Conservation (phyloP, 2,113 vertebrate species). For the Scomber japonicus region DNA sequence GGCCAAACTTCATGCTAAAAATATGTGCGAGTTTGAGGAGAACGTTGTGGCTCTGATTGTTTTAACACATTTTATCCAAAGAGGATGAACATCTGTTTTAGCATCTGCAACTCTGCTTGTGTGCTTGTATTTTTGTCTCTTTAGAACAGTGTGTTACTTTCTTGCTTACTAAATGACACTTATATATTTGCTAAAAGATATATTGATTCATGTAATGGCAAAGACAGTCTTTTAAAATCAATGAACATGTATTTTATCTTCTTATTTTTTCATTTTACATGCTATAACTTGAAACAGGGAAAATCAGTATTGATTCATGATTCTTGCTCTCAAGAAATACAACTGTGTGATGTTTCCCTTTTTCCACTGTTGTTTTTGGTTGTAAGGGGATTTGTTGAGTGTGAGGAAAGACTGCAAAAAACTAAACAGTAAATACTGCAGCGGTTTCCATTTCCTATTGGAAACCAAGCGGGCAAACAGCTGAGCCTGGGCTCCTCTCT, state of each 20-base stretch:
- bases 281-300: constrained; percentile 43
- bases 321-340: constrained; percentile 56
- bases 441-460: constrained; percentile 63
- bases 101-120: background rate
- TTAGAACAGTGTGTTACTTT: background rate
- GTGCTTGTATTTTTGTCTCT: background rate
- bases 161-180: constrained; percentile 26
- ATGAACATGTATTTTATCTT: constrained; percentile 23
- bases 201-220: constrained; percentile 27
- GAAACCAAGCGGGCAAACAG: constrained; percentile 59
- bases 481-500: constrained; percentile 53
- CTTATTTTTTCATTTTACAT: background rate
- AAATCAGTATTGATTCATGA: constrained; percentile 68
- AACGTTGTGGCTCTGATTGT: constrained; percentile 1
- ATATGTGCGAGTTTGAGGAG: constrained; percentile 24
- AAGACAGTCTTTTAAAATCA: constrained; percentile 15
- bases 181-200: constrained; percentile 9
- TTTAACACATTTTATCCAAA: constrained; percentile 1
- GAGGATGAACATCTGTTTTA: background rate
- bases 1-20: constrained; percentile 27
- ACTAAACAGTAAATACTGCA: constrained; percentile 56
- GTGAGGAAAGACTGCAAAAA: constrained; percentile 46
- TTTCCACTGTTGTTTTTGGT: constrained; percentile 46
- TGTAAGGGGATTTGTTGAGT: constrained; percentile 46
- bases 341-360: constrained; percentile 33